Evolutionary conservation across 2,113 vertebrate genomes (phyloP).

Genomic region (Salvelinus alpinus): DNA sequence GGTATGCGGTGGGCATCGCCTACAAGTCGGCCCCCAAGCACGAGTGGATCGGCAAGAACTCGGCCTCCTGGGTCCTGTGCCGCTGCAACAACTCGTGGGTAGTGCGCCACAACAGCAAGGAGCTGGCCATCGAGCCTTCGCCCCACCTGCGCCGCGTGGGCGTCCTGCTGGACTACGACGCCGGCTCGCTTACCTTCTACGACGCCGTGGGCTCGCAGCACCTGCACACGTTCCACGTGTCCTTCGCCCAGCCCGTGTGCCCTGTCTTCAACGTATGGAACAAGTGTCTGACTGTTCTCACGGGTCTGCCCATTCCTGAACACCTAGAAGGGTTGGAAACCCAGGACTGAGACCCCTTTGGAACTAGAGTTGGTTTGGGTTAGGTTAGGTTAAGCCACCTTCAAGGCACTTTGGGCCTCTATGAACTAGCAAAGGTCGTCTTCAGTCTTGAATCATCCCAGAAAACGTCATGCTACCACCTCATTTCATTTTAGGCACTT

Average conservation of each 20-base stretch:
- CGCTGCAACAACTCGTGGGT: constrained; percentile 97
- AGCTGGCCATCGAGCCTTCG: constrained; percentile 88
- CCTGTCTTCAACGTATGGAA: constrained; percentile 99
- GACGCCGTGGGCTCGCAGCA: constrained; percentile 95
- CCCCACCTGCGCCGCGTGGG: constrained; percentile 92
- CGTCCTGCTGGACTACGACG: constrained; percentile 94
- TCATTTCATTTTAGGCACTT: neutral
- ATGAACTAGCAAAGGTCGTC: neutral
- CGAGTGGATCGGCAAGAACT: constrained; percentile 97
- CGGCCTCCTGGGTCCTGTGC: constrained; percentile 94
- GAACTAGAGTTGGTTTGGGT: neutral
- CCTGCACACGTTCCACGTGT: constrained; percentile 91
- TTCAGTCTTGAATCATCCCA: neutral
- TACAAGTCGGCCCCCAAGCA: constrained; percentile 96
- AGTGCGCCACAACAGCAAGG: constrained; percentile 94
- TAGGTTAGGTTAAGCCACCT: neutral
- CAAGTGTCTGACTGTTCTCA: constrained; percentile 95
- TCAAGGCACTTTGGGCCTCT: constrained; percentile 1
- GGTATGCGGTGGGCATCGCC: constrained; percentile 95
- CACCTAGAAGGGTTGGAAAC: constrained; percentile 89
- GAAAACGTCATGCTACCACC: neutral
- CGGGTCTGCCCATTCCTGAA: constrained; percentile 96
- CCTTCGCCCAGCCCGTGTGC: constrained; percentile 92
- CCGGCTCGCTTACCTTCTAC: constrained; percentile 89
- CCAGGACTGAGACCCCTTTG: constrained; percentile 66